phyloP scores from a whole-genome alignment of 2,888 invertebrate genomes.

The Vesta saturnalis region DNA sequence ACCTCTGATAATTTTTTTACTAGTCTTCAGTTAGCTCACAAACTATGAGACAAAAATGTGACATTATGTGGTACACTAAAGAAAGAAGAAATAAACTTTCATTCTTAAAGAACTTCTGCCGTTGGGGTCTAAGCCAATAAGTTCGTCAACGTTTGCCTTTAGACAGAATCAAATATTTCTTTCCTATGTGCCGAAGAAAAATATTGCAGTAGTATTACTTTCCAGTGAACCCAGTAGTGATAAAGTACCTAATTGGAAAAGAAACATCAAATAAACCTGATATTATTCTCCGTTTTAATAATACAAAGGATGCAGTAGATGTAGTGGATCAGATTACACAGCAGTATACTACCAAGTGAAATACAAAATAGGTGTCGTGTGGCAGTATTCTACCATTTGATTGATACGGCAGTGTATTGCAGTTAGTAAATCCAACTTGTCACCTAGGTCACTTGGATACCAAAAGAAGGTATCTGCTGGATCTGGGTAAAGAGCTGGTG shows the following conservation, averaged over 20 bases:
- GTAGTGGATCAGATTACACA: conserved; percentile 38
- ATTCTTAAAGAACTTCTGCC: no score
- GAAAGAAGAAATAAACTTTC: no score
- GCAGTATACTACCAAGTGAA: conserved; percentile 33
- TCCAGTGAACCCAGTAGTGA: conserved; percentile 30
- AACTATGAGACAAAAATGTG: no score
- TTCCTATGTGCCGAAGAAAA: conserved; percentile 29
- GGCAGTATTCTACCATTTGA: conserved; percentile 43
- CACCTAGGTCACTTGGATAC: no score
- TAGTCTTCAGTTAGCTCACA: no score
- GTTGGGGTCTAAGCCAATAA: no score
- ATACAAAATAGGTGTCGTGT: conserved; percentile 43
- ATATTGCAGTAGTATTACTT: conserved; percentile 22
- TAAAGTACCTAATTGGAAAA: conserved; percentile 30
- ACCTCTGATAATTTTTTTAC: no score
- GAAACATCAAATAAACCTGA: conserved; percentile 37
- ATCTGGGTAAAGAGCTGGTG: no score
- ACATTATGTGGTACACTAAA: no score
- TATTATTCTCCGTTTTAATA: conserved; percentile 40
- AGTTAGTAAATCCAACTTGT: no score
- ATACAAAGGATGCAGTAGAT: conserved; percentile 42
- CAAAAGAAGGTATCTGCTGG: no score
- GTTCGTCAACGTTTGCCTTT: conserved; percentile 40
- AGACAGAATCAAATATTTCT: conserved; percentile 29
- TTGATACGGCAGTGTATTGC: conserved; percentile 17